phyloP scores from a whole-genome alignment of 2,888 invertebrate genomes.

The Acrobasis repandana region DNA sequence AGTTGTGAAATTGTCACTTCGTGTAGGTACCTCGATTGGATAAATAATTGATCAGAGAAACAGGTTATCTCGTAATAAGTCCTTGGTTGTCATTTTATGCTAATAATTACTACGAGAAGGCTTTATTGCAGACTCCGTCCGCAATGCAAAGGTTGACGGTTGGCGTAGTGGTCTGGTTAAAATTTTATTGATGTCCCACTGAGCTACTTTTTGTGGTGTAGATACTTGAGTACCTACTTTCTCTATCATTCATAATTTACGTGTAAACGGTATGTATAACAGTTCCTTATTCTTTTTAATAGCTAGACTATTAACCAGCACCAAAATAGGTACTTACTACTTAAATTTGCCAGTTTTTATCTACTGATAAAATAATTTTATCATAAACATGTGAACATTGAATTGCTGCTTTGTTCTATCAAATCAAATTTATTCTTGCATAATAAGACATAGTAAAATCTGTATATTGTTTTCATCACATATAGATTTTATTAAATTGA shows the following conservation, averaged over 20 bases:
- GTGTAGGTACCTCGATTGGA: slow-evolving; percentile 23
- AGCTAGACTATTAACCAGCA: not conserved
- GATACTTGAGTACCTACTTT: slow-evolving; percentile 30
- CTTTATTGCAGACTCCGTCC: not conserved
- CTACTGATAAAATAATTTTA: slow-evolving; percentile 34
- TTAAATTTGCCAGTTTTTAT: slow-evolving; percentile 36
- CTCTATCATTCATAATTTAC: slow-evolving; percentile 23
- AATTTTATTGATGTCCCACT: slow-evolving; percentile 27
- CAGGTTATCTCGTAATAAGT: slow-evolving; percentile 60
- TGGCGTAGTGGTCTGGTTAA: not conserved
- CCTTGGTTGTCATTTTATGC: slow-evolving; percentile 57
- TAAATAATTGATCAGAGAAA: slow-evolving; percentile 52
- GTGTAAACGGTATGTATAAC: slow-evolving; percentile 9
- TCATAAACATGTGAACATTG: slow-evolving; percentile 16
- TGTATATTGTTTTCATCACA: no score
- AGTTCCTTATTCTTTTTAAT: not conserved
- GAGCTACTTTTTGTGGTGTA: slow-evolving; percentile 28
- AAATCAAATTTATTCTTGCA: no score
- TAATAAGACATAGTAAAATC: no score
- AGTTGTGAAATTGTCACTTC: slow-evolving; percentile 27
- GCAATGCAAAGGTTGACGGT: not conserved
- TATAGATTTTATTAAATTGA: no score
- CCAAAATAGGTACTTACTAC: slow-evolving; percentile 4
- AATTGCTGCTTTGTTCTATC: no score
- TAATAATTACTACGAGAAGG: slow-evolving; percentile 38